Evolutionary conservation across 2,113 vertebrate genomes (phyloP).

Genomic region (Bos indicus): DNA sequence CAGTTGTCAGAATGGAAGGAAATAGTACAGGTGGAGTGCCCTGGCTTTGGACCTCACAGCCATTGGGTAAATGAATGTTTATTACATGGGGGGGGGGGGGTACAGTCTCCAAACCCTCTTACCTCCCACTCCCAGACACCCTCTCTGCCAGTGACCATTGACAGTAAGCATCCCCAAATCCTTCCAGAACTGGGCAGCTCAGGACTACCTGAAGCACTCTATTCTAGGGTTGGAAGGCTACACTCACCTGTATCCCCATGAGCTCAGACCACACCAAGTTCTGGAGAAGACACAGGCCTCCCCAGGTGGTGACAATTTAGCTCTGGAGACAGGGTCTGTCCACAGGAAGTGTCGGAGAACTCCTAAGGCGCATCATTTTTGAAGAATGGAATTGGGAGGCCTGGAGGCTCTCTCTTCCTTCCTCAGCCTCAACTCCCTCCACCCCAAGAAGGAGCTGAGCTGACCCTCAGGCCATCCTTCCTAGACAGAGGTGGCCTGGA

Average conservation of each 20-base stretch:
- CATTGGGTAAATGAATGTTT: neutral
- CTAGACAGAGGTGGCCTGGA: neutral
- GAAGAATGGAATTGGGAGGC: neutral
- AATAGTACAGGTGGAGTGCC: neutral
- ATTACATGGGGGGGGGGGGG: neutral
- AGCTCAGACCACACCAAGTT: neutral
- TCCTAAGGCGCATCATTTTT: neutral
- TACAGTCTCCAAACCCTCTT: neutral
- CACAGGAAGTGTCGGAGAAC: neutral
- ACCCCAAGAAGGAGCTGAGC: neutral
- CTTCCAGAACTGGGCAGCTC: neutral
- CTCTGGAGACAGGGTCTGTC: neutral
- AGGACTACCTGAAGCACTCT: neutral
- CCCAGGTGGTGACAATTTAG: neutral
- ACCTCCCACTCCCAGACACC: neutral
- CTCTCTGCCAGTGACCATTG: neutral
- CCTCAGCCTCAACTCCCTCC: neutral
- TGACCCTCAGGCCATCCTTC: rapidly evolving
- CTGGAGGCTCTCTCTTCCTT: neutral
- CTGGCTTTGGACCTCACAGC: neutral
- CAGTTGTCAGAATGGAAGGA: neutral
- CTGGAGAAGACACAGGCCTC: neutral
- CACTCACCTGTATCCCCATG: neutral
- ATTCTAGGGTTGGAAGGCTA: neutral
- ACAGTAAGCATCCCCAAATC: neutral